Evolutionary conservation across 2,797 vertebrate genomes (phyloP).

Genomic region (Chelon auratus): DNA sequence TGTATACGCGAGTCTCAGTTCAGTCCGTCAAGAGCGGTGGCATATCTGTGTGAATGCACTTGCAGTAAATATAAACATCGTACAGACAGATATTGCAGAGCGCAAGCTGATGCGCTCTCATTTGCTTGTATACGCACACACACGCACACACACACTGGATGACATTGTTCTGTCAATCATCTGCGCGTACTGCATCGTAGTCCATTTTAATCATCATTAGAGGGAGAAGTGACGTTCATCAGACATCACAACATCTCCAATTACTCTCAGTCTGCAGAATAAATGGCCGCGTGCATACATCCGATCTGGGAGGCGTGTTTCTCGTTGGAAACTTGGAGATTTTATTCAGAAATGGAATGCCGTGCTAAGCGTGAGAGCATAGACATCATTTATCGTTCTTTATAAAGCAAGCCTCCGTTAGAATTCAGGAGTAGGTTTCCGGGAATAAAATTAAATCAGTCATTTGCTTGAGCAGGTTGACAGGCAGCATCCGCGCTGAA

Average conservation of each 20-base stretch:
- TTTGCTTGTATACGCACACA: neutral
- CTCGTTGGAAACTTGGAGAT: conserved; percentile 29
- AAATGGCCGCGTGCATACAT: conserved; percentile 52
- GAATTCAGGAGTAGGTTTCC: conserved; percentile 16
- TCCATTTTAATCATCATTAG: conserved; percentile 69
- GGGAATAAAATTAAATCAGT: conserved; percentile 14
- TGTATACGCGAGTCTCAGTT: conserved; percentile 8
- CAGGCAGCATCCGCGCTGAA: no score
- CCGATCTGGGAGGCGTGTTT: conserved; percentile 19
- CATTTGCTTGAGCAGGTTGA: conserved; percentile 4
- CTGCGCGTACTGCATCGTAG: conserved; percentile 8
- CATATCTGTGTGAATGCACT: neutral
- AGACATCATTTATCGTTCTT: neutral
- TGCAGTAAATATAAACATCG: neutral
- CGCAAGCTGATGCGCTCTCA: neutral
- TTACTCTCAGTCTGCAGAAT: conserved; percentile 45
- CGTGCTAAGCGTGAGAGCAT: conserved; percentile 11
- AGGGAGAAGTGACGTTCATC: conserved; percentile 49
- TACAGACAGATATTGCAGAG: conserved; percentile 1
- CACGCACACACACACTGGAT: conserved; percentile 27
- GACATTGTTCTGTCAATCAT: conserved; percentile 77
- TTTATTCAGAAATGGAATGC: conserved; percentile 7
- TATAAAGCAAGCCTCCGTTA: conserved; percentile 1
- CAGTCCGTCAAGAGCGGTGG: conserved; percentile 22
- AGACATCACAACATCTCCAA: conserved; percentile 64